These are phyloP conservation scores for Achroia grisella DNA, from an alignment of 1,140 invertebrate species.

Conservation along the genomic window DNA sequence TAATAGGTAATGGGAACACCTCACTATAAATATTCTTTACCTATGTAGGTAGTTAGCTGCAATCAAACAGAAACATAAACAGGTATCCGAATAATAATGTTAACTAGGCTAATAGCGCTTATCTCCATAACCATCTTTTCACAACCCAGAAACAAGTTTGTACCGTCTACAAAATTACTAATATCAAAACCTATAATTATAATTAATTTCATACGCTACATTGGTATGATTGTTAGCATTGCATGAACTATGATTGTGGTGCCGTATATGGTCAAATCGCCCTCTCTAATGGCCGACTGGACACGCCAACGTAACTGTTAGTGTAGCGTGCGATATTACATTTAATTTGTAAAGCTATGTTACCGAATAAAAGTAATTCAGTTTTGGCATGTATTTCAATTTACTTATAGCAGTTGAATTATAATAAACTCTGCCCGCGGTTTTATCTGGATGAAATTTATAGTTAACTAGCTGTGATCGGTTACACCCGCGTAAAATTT, in stretches of 20 bases:
- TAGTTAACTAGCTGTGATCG: too few species aligned
- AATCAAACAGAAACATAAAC: too few species aligned
- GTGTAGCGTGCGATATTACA: not conserved
- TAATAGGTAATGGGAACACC: too few species aligned
- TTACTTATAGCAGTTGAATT: not conserved
- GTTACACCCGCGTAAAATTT: too few species aligned
- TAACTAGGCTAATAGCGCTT: too few species aligned
- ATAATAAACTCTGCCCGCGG: too few species aligned
- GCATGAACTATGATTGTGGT: constrained; percentile 22
- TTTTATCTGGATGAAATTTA: too few species aligned
- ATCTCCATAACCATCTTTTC: too few species aligned
- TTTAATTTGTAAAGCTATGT: not conserved
- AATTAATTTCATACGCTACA: constrained; percentile 36
- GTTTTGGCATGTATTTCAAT: not conserved
- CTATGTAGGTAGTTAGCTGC: too few species aligned
- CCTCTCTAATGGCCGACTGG: constrained; percentile 20
- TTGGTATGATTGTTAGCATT: constrained; percentile 31
- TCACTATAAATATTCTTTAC: too few species aligned
- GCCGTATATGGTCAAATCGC: constrained; percentile 19
- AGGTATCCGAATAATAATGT: too few species aligned
- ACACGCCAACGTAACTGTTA: constrained; percentile 18
- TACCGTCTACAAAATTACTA: constrained; percentile 2
- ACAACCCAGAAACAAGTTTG: not conserved
- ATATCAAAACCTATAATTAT: constrained; percentile 25
- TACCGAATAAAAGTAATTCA: constrained; percentile 1